Evolutionary conservation across 2,113 vertebrate genomes (phyloP).

Genomic region (Oxyruncus cristatus): DNA sequence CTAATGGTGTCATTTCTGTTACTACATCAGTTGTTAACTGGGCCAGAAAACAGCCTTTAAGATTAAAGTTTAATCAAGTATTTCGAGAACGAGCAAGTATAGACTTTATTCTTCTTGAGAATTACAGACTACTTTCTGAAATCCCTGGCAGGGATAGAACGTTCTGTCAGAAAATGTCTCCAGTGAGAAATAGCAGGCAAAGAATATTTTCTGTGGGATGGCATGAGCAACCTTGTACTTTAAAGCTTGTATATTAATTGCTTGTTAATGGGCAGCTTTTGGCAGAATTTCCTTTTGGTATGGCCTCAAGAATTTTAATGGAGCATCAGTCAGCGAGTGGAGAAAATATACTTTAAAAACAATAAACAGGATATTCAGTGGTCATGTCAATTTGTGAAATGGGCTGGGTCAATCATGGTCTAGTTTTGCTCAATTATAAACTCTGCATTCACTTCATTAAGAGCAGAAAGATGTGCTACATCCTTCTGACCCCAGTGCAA

Average conservation of each 20-base stretch:
- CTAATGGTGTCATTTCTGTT: slow-evolving; percentile 6
- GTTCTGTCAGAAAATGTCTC: slow-evolving; percentile 34
- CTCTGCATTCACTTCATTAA: not conserved
- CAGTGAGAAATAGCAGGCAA: slow-evolving; percentile 2
- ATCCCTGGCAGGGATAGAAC: slow-evolving; percentile 23
- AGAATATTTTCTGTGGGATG: slow-evolving; percentile 47
- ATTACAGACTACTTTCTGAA: not conserved
- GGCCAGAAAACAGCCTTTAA: slow-evolving; percentile 41
- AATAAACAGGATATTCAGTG: not conserved
- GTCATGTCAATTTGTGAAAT: not conserved
- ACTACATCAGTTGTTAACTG: slow-evolving; percentile 18
- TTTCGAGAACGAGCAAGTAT: not conserved
- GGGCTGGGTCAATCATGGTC: not conserved
- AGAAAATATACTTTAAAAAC: not conserved
- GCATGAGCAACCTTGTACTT: slow-evolving; percentile 30
- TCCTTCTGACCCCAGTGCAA: not conserved
- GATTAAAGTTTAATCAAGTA: slow-evolving; percentile 41
- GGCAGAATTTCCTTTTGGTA: slow-evolving; percentile 13
- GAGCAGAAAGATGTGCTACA: not conserved
- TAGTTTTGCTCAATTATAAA: not conserved
- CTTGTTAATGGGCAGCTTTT: slow-evolving; percentile 41
- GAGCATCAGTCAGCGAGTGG: not conserved
- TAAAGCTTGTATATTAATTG: slow-evolving; percentile 44
- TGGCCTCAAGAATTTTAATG: slow-evolving; percentile 36
- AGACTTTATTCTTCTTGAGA: not conserved